Percentiles rank a stretch among this genome's conserved stretches.
Conservation (phyloP, 2,113 vertebrate species). For the Stictonetta naevosa region DNA sequence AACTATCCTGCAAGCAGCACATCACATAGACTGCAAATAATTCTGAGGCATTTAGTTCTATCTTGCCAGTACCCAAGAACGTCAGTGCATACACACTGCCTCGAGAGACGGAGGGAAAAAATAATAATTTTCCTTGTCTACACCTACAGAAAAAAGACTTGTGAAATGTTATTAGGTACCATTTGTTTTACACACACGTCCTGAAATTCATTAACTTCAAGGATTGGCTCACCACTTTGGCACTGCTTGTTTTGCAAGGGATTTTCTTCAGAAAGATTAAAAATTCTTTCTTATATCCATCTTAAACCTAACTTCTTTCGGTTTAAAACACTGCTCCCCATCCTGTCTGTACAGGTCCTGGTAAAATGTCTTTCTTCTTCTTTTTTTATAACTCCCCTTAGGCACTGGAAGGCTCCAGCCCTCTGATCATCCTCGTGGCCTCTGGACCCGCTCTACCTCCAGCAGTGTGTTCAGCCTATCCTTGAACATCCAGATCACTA, state of each 20-base stretch:
- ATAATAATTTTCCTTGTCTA: neutral
- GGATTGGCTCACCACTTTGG: neutral
- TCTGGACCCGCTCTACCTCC: neutral
- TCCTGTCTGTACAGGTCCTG: neutral
- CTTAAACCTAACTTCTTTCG: neutral
- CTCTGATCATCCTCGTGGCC: neutral
- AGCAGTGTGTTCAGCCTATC: neutral
- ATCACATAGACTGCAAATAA: neutral
- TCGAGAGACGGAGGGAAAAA: neutral
- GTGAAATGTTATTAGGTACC: neutral
- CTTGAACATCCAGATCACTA: neutral
- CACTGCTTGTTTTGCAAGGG: neutral
- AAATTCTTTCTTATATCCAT: neutral
- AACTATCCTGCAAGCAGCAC: neutral
- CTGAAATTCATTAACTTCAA: neutral
- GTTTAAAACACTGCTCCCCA: neutral
- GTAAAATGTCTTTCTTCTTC: neutral
- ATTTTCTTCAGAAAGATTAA: neutral
- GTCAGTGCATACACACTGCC: neutral
- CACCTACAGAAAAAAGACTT: neutral
- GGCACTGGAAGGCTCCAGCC: neutral
- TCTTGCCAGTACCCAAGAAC: neutral
- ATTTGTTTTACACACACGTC: neutral
- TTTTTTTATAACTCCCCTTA: neutral
- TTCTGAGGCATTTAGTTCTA: neutral